Evolutionary conservation across 2,888 invertebrate species (phyloP).

Genomic region (Eupithecia abbreviata): DNA sequence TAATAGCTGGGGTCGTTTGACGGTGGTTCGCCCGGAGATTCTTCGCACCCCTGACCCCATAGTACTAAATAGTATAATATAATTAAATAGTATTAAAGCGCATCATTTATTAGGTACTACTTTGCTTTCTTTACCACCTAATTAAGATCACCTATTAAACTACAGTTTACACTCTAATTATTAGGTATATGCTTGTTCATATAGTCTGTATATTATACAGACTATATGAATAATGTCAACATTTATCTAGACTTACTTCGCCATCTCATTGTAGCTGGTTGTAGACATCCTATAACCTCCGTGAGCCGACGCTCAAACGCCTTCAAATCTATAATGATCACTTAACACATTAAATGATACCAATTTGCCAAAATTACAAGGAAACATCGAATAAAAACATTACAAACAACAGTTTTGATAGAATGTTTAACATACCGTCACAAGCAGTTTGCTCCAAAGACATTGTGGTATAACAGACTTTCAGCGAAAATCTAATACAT

Average conservation of each 20-base stretch:
- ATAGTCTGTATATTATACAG: no score
- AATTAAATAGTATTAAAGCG: no score
- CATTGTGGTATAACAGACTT: conserved; percentile 73
- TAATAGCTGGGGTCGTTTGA: no score
- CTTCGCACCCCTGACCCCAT: no score
- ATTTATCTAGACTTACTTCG: conserved; percentile 87
- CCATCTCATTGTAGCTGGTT: conserved; percentile 97
- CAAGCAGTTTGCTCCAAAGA: conserved; percentile 95
- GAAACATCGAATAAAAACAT: neutral
- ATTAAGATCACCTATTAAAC: neutral
- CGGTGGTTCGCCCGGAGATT: no score
- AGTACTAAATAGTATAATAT: no score
- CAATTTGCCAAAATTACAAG: neutral
- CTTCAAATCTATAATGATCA: conserved; percentile 91
- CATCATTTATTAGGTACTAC: neutral
- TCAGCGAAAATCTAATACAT: conserved; percentile 28
- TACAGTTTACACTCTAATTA: neutral
- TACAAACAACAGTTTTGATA: neutral
- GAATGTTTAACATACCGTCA: conserved; percentile 87
- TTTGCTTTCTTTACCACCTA: neutral
- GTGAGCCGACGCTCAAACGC: conserved; percentile 98
- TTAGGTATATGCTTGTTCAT: no score
- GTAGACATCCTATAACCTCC: conserved; percentile 97
- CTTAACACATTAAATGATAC: conserved; percentile 33
- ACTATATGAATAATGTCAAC: no score